Base-by-base conservation (phyloP, 2,888 invertebrate genomes). In the Tromatobia lineatoria region DNA sequence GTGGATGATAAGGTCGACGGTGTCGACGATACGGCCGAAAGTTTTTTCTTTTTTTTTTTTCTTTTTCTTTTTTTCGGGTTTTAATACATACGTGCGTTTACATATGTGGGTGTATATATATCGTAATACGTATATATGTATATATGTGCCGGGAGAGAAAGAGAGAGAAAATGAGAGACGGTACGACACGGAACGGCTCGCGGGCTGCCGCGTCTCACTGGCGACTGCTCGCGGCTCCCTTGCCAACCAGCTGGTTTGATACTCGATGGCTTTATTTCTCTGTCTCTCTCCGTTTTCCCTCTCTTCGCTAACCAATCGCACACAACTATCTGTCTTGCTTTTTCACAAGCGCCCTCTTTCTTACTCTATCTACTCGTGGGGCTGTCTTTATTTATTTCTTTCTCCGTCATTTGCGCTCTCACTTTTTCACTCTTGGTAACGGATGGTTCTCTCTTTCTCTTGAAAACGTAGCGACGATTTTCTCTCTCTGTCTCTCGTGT, bases 141-240 rank as follows among this genome's bases (percentile, higher is more conserved):
- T 69, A 42, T 61, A 52, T 42, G 80, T 81, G 78, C 75, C 75
- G 81, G 18, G 83, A 80, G 85, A 83, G 78, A 69, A 82, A 82
- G 85, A 76, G 85, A 86, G 80, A 82, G 66, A 86, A 70, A 86
- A 74, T 75, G 70, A 80, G 73, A 83, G 80, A 76, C 73, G 80
- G 78, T 80, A 73, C 64, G 67, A 83, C 45, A 87, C 88, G 87
- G 78, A 85, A 88, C 89, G 87, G 86, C 91, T 91, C 91, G 91
- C 92, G 91, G 90, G 90, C 88, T 91, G 89, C 91, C 93, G 93
- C 92, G 93, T 93, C 93, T 92, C 92, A 93, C 93, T 93, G 91
- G 88, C 92, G 90, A 93, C 91, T 92, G 91, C 88, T 90, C 89
- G 88, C 90, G 88, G 88, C 89, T 91, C 89, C 91, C 90, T 91